phyloP scores from a whole-genome alignment of 2,888 invertebrate species.

The Lumbricus terrestris region DNA sequence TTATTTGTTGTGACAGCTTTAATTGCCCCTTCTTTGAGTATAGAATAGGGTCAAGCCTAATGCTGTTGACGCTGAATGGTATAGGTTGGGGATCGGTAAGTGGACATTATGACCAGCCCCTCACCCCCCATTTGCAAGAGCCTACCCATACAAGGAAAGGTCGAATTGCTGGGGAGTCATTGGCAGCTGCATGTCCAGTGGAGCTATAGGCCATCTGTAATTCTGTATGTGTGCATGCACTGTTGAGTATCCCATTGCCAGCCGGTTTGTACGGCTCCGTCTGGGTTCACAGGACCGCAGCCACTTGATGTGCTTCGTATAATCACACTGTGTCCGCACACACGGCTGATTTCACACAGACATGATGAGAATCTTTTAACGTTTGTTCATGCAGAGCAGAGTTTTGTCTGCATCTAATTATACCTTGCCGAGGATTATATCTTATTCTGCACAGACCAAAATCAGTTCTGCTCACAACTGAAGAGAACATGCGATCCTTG shows the following conservation, averaged over 20 bases:
- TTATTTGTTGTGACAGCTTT: constrained; percentile 10
- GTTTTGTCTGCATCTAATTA: no score
- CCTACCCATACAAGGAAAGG: background rate
- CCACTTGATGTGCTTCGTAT: background rate
- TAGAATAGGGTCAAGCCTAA: background rate
- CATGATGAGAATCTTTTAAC: background rate
- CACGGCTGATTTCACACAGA: background rate
- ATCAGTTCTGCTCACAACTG: background rate
- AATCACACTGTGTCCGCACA: background rate
- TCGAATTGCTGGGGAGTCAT: background rate
- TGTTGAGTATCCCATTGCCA: background rate
- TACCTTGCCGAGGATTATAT: no score
- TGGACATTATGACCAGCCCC: background rate
- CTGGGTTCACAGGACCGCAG: background rate
- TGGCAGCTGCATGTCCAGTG: background rate
- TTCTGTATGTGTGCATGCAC: background rate
- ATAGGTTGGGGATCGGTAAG: background rate
- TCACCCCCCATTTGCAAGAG: no score
- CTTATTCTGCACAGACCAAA: background rate
- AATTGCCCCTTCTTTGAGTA: background rate
- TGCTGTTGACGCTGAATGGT: background rate
- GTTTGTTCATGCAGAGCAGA: background rate
- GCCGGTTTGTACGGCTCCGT: background rate
- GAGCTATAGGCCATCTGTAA: background rate
- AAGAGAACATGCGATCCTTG: background rate